Evolutionary conservation across 1,140 invertebrate species (phyloP), one percentile per base, ranked within the genome.

Genomic region (Mercenaria mercenaria): DNA sequence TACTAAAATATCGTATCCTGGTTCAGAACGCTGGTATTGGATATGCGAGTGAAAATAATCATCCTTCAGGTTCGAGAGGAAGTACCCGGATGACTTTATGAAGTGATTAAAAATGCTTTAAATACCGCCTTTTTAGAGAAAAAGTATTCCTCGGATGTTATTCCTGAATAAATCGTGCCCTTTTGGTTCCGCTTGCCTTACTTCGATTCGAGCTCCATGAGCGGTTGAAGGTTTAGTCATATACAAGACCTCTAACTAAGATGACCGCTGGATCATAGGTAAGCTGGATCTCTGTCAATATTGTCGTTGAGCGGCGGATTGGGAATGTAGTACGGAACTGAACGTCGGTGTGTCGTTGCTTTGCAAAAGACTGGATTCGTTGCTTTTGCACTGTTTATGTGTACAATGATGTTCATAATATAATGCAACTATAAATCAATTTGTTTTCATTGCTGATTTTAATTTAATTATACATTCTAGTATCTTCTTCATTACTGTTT

Each of bases 251-350:
- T 83, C 84, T 67, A 26, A 89, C 88, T 43, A 89, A 64, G 13
- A 89, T n/a, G 50, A 47, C 77, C 69, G 32, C 50, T 67, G 20
- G 47, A 13, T 6, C 77, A 32, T 11, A 83, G 47, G 29, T 77
- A 83, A 15, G 56, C 69, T 13, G 61, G 61, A n/a, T 88, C 86
- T 29, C 77, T 64, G 1, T 81, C 61, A 0, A 89, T 83, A 29
- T 83, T 52, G 47, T 80, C 67, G 50, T 80, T 69, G 52, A 20
- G 64, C 8, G 88, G 88, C 0, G 80, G 64, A 29, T 77, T 41
- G 0, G 88, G 88, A 32, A 72, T 83, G 34, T 89, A 89, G 41
- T 89, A 89, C n/a, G 88, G 88, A 8, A 80, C 88, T 23, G 84
- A 79, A 13, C 83, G 69, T 64, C 84, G 80, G 10, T 80, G 50